Evolutionary conservation across 2,888 invertebrate species (phyloP).

Genomic region (Caenorhabditis afra): DNA sequence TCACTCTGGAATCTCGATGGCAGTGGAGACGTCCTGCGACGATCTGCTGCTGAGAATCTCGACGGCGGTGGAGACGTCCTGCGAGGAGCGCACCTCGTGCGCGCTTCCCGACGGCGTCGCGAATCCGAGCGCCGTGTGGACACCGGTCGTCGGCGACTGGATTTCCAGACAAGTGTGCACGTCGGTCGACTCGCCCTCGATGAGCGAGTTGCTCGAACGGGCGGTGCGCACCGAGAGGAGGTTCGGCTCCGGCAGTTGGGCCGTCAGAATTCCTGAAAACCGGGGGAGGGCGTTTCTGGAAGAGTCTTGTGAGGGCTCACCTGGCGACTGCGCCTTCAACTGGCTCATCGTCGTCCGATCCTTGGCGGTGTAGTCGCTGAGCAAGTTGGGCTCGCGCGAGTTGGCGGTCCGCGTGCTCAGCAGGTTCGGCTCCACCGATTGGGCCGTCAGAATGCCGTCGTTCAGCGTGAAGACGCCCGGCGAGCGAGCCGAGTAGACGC

Average conservation of each 20-base stretch:
- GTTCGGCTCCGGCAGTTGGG: conserved; percentile 27
- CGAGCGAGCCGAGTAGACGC: conserved; percentile 36
- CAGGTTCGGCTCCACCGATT: conserved; percentile 43
- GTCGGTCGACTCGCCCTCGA: conserved; percentile 27
- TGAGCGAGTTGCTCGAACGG: conserved; percentile 11
- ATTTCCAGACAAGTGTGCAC: conserved; percentile 39
- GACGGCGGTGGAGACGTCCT: conserved; percentile 54
- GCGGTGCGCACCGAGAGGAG: conserved; percentile 42
- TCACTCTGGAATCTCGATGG: conserved; percentile 44
- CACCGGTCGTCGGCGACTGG: conserved; percentile 38
- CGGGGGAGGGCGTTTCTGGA: too few species aligned
- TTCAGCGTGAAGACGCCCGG: conserved; percentile 40
- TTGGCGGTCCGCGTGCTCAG: conserved; percentile 41
- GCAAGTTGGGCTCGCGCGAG: conserved; percentile 50
- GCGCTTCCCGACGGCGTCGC: conserved; percentile 22
- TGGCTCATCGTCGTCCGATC: conserved; percentile 28
- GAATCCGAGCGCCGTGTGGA: conserved; percentile 41
- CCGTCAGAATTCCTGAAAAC: conserved; percentile 4
- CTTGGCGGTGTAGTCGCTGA: conserved; percentile 30
- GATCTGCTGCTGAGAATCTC: conserved; percentile 44
- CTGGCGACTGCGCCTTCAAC: conserved; percentile 18
- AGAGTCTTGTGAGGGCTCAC: too few species aligned
- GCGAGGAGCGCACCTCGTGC: conserved; percentile 36
- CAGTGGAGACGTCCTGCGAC: conserved; percentile 44
- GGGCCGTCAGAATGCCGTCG: conserved; percentile 37